Evolutionary conservation across 2,888 invertebrate species (phyloP), one percentile per base, ranked within the genome.

Genomic region (Aleiodes leptofemur): DNA sequence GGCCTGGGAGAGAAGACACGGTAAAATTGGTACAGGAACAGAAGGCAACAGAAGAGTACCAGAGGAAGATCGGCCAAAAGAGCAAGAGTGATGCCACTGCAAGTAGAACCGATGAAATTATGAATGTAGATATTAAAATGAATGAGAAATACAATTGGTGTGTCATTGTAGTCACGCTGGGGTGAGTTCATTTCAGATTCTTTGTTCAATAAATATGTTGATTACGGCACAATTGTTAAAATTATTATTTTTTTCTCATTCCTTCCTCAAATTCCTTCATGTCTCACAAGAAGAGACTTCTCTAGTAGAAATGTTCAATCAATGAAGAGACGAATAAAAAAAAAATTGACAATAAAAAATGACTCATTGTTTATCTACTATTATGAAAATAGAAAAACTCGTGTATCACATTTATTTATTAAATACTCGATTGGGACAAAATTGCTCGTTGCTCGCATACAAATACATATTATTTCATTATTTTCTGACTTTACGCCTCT

Each of bases 1-100:
- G 93, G 92, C 98, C 83, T 99, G 98, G 98, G 98, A 99, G 90
- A 94, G 97, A 87, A 94, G 98, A 79, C 94, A 99, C 83, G 97
- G 97, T 7, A 93, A 94, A 13, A 93, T 95, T 64, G 95, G 95
- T 78, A 89, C 90, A 75, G 94, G 94, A 76, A 93, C 92, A 91
- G 92, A 92, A 79, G 76, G 56, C 76, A 43, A 43, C 7, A 43
- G 43, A 43, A 43, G 43, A 43, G 43, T 43, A 43, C 43, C 16
- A 53, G 23, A 48, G 43, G 51, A 76, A 55, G 9, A 73, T 43
- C 43, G 31, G 23, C 23, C 23, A 7, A 6, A 23, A 1, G 31
- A 51, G 6, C 8, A 68, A 11, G 29, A 53, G 11, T 59, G 59
- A 77, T 77, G 69, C 23, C 69, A 55, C 38, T 14, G 23, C 70